These are phyloP conservation scores for Acanthurus tractus DNA, from an alignment of 2,797 vertebrate genomes.

Conservation along the genomic window DNA sequence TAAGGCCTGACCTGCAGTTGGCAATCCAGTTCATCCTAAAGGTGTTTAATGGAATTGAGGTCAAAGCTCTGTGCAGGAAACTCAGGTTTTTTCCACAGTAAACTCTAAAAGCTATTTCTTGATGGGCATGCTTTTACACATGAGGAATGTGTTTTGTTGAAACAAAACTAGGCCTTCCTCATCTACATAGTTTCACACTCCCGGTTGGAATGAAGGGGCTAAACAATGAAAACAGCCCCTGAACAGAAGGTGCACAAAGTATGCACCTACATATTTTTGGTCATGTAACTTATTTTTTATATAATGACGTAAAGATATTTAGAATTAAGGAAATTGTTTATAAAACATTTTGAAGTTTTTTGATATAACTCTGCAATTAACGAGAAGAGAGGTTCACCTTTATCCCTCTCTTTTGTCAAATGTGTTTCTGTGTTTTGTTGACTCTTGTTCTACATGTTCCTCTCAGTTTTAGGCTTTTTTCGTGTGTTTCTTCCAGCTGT, in stretches of 20 bases:
- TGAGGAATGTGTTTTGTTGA: background rate
- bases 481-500: conserved; percentile 16
- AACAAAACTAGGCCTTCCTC: background rate
- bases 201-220: background rate
- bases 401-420: too few relatives aligned
- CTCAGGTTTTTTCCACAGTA: background rate
- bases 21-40: background rate
- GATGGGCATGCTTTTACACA: too few relatives aligned
- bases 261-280: background rate
- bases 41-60: background rate
- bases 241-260: background rate
- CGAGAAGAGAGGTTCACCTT: too few relatives aligned
- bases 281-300: background rate
- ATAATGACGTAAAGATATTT: too few relatives aligned
- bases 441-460: background rate
- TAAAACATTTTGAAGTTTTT: background rate
- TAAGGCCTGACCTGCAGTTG: too few relatives aligned
- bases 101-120: background rate
- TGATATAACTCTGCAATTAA: too few relatives aligned
- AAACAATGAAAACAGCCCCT: background rate
- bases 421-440: conserved; percentile 18
- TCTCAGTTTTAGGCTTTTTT: conserved; percentile 19
- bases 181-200: too few relatives aligned
- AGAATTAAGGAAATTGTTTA: background rate
- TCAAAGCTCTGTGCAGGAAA: background rate